Conservation (phyloP, 1,140 invertebrate species). For the Macrobrachium nipponense region DNA sequence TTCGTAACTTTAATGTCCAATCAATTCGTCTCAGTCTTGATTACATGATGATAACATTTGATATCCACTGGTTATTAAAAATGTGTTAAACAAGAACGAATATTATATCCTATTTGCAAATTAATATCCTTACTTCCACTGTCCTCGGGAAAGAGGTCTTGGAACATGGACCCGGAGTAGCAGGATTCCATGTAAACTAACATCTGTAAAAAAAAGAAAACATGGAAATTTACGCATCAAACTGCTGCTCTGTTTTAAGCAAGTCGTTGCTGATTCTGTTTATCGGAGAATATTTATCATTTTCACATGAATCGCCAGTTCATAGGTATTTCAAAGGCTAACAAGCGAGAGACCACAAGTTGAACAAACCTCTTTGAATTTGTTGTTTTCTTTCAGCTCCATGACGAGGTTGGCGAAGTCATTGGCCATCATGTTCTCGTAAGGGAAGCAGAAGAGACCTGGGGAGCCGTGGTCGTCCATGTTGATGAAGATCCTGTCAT, state of each 20-base stretch:
- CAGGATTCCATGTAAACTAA: slow-evolving; percentile 78
- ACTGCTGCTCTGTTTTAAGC: too few relatives aligned
- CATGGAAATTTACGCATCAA: not conserved
- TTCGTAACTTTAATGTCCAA: too few relatives aligned
- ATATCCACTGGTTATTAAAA: too few relatives aligned
- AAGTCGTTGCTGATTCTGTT: too few relatives aligned
- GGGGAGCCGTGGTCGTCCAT: slow-evolving; percentile 78
- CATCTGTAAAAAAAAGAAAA: slow-evolving; percentile 66
- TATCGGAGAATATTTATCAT: too few relatives aligned
- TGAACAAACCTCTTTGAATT: slow-evolving; percentile 68
- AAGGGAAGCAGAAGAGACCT: slow-evolving; percentile 74
- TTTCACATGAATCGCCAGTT: not conserved
- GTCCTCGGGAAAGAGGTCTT: slow-evolving; percentile 67
- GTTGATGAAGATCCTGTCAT: slow-evolving; percentile 77
- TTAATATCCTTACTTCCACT: slow-evolving; percentile 27
- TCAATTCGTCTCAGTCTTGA: too few relatives aligned
- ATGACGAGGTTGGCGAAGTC: slow-evolving; percentile 67
- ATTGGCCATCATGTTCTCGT: slow-evolving; percentile 66
- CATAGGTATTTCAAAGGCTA: not conserved
- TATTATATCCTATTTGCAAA: not conserved
- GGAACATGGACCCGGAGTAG: slow-evolving; percentile 79
- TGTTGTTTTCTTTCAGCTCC: slow-evolving; percentile 70
- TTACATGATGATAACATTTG: not conserved
- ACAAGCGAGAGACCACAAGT: not conserved
- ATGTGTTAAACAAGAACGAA: not conserved